Base-by-base conservation (phyloP, 1,140 invertebrate genomes). In the Brachionus manjavacas region DNA sequence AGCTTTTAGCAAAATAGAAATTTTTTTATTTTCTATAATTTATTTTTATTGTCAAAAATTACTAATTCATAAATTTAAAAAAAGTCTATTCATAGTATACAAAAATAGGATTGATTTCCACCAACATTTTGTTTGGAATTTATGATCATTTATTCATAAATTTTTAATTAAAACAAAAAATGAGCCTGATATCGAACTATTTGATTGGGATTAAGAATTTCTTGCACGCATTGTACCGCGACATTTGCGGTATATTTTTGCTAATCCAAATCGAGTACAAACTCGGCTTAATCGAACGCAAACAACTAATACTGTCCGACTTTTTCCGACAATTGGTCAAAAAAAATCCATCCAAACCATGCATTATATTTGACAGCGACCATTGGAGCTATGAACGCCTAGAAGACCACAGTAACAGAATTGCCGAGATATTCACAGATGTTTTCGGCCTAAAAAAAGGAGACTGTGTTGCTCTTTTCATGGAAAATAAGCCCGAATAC, bases 401-500 rank as follows among this genome's bases (percentile, higher is more conserved):
- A 14, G 79, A 81, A 68, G 64, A 41, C 2, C 60, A 81, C 52
- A 64, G 52, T 4, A 81, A 64, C 39, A 14, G 41, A 35, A 16
- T 81, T 14, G 79, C 79, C 14, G 52, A 81, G 11, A 20, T 81
- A 35, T 81, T 60, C 41, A 11, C 31, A 2, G 52, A 81, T 12
- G 16, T 23, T 14, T 60, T 64, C 7, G 25, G 25, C 1, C 52
- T 81, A n/a, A 41, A 35, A 60, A 74, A 74, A 64, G 94, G 93
- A 3, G 94, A 97, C 87, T 92, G 93, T 9, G 92, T 98, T 14
- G 94, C 94, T 0, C 86, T 99, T 2, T 92, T 95, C 41, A 93
- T 97, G 93, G 95, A 96, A 85, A 93, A 89, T 83, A 90, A 93
- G 55, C 93, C 93, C 0, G 94, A 96, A 88, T 96, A 94, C 87